Evolutionary conservation across 2,888 invertebrate species (phyloP).

Genomic region (Eristalis intricaria): DNA sequence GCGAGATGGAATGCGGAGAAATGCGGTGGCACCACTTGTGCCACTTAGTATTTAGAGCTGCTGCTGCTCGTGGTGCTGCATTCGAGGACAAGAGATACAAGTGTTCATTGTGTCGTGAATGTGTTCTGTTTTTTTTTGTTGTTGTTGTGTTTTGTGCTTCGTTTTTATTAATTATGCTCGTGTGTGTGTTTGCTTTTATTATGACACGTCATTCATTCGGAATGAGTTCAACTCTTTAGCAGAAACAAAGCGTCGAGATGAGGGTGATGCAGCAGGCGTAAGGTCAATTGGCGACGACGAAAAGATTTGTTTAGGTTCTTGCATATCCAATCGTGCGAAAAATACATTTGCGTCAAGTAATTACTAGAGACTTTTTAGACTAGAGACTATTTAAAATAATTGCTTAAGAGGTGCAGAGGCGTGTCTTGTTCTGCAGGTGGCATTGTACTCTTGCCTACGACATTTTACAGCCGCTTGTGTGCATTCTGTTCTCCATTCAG

Average conservation of each 20-base stretch:
- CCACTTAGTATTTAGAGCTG: constrained; percentile 49
- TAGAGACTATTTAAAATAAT: no score
- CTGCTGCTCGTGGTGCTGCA: constrained; percentile 34
- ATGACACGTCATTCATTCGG: neutral
- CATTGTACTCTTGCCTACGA: no score
- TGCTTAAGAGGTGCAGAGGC: no score
- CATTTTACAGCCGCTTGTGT: no score
- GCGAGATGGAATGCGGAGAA: constrained; percentile 56
- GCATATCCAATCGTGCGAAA: no score
- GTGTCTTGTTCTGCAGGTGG: no score
- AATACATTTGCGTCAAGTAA: no score
- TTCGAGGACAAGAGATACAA: constrained; percentile 29
- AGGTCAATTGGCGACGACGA: neutral
- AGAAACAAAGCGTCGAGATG: neutral
- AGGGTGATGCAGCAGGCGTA: neutral
- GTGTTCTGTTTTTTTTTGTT: neutral
- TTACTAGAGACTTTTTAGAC: no score
- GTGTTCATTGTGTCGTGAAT: neutral
- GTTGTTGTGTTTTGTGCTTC: neutral
- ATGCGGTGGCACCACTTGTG: constrained; percentile 56
- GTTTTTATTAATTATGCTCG: constrained; percentile 28
- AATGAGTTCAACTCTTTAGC: constrained; percentile 3
- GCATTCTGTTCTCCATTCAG: no score
- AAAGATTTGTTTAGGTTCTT: neutral
- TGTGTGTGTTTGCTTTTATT: neutral